Conservation (phyloP, 2,113 vertebrate genomes). For the Climacteris rufus region DNA sequence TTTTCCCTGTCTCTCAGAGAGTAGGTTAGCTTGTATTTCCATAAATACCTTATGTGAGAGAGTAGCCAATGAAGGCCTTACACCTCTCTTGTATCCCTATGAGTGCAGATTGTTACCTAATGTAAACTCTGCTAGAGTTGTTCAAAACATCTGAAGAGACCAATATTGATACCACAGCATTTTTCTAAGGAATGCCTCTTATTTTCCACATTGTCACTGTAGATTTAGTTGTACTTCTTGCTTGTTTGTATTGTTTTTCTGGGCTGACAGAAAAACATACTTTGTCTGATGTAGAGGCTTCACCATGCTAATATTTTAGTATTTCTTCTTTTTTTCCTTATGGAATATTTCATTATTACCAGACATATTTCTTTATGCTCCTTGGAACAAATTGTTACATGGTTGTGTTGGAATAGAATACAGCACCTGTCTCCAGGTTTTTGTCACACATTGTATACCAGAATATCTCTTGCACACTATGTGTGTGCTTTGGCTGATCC, state of each 20-base stretch:
- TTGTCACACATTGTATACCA: not conserved
- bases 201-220: not conserved
- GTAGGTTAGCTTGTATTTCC: not conserved
- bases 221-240: not conserved
- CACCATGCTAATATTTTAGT: not conserved
- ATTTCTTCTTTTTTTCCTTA: not conserved
- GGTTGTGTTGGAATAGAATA: not conserved
- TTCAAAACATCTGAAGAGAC: not conserved
- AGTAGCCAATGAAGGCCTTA: not conserved
- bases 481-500: not conserved
- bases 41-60: not conserved
- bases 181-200: not conserved
- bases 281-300: not conserved
- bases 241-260: not conserved
- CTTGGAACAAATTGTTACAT: not conserved
- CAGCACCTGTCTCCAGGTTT: not conserved
- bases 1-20: not conserved
- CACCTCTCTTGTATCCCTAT: not conserved
- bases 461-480: not conserved
- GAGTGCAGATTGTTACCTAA: not conserved
- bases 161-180: not conserved
- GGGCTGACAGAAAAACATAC: not conserved
- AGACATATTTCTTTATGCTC: not conserved
- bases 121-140: not conserved
- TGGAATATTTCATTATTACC: not conserved